phyloP scores from a whole-genome alignment of 2,797 vertebrate species.

The Alectoris magna region DNA sequence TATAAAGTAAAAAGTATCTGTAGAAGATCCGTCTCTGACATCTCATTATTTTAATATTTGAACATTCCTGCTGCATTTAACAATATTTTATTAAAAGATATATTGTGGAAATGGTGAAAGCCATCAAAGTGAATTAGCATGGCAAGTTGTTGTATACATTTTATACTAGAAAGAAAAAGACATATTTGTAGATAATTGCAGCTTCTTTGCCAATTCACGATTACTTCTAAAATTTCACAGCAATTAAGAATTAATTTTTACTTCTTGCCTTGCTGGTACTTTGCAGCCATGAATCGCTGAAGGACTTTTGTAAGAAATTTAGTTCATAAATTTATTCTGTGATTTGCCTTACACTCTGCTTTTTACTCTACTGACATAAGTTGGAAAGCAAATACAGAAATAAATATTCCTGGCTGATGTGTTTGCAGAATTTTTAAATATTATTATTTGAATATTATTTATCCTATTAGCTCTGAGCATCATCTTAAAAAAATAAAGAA shows the following conservation, averaged over 20 bases:
- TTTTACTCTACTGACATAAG: background rate
- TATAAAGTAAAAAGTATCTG: background rate
- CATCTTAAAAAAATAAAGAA: background rate
- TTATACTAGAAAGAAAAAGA: background rate
- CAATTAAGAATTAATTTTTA: conserved; percentile 23
- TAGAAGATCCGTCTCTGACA: background rate
- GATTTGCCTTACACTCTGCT: background rate
- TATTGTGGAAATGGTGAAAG: background rate
- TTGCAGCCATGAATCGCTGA: background rate
- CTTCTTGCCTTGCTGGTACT: background rate
- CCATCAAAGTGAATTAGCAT: conserved; percentile 22
- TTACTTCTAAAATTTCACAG: background rate
- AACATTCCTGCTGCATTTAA: background rate
- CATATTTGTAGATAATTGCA: background rate
- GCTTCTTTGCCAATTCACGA: background rate
- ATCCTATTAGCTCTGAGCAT: background rate
- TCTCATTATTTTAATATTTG: background rate
- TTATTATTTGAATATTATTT: background rate
- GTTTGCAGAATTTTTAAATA: background rate
- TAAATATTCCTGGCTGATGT: background rate
- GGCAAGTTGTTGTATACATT: background rate
- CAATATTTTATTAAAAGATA: background rate
- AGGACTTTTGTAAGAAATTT: background rate
- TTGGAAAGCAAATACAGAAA: background rate
- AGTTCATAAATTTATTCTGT: background rate